These are phyloP conservation scores for Centropristis striata DNA, from an alignment of 2,113 vertebrate species.

Conservation along the genomic window DNA sequence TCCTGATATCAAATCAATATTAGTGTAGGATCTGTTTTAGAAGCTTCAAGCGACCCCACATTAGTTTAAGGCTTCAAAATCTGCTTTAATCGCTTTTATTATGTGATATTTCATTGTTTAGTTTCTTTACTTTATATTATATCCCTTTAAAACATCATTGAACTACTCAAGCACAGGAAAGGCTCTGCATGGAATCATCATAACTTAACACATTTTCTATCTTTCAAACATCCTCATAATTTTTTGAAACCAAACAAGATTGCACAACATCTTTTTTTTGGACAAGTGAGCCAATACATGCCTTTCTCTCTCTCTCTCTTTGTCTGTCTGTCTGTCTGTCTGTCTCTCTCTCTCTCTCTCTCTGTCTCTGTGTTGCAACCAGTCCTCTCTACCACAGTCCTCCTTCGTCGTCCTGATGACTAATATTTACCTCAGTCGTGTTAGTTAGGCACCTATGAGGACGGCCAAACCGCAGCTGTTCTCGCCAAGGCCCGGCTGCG, in stretches of 20 bases:
- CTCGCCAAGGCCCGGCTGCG: conserved; percentile 55
- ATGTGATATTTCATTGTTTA: no score
- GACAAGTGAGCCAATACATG: conserved; percentile 29
- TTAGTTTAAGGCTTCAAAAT: no score
- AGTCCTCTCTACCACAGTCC: conserved; percentile 41
- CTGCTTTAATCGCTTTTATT: no score
- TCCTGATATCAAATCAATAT: no score
- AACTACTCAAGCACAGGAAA: background rate
- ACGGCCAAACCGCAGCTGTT: conserved; percentile 77
- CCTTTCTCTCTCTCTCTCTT: conserved; percentile 18
- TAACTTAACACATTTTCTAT: background rate
- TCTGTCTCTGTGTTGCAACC: background rate
- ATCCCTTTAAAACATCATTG: background rate
- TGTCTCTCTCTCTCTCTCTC: background rate
- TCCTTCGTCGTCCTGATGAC: conserved; percentile 64
- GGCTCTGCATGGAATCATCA: background rate
- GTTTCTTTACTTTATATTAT: no score
- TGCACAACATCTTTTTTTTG: conserved; percentile 36
- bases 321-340: no score
- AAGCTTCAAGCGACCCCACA: no score
- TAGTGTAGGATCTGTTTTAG: no score
- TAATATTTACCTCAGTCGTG: conserved; percentile 75
- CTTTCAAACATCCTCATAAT: background rate
- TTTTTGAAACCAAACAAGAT: conserved; percentile 28
- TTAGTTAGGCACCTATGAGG: conserved; percentile 66